Conservation (phyloP, 2,797 vertebrate genomes). For the Falco naumanni region DNA sequence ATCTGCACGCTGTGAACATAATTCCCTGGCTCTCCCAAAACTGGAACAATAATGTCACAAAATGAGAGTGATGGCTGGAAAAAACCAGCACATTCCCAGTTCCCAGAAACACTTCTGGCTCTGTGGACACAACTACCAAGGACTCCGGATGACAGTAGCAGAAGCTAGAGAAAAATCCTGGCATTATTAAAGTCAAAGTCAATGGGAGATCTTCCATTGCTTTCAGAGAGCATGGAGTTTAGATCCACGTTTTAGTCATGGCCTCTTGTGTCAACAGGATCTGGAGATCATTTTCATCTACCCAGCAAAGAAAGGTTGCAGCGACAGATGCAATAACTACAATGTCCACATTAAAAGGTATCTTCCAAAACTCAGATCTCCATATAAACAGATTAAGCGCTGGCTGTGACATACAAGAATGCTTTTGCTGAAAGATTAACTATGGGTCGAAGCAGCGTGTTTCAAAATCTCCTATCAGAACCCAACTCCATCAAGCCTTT, state of each 20-base stretch:
- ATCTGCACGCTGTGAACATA: not conserved
- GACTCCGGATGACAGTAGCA: not conserved
- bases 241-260: not conserved
- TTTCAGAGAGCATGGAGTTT: not conserved
- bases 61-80: not conserved
- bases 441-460: conserved; percentile 13
- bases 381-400: conserved; percentile 53
- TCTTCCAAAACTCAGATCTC: conserved; percentile 48
- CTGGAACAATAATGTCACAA: not conserved
- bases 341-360: conserved; percentile 6
- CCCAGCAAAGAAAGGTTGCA: conserved; percentile 41
- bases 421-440: conserved; percentile 51
- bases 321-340: conserved; percentile 11
- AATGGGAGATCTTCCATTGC: not conserved
- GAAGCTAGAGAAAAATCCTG: not conserved
- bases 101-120: conserved; percentile 12
- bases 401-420: conserved; percentile 31
- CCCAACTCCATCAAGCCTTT: conserved; percentile 32
- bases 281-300: conserved; percentile 52
- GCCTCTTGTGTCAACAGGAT: conserved; percentile 68
- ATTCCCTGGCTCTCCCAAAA: not conserved
- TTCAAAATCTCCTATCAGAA: conserved; percentile 44
- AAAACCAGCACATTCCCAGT: not conserved
- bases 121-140: not conserved
- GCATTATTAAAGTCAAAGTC: not conserved